A percentile compares a stretch with the other conserved stretches of the same genome.
Conservation (phyloP, 2,888 invertebrate species). For the Heteropelma amictum region DNA sequence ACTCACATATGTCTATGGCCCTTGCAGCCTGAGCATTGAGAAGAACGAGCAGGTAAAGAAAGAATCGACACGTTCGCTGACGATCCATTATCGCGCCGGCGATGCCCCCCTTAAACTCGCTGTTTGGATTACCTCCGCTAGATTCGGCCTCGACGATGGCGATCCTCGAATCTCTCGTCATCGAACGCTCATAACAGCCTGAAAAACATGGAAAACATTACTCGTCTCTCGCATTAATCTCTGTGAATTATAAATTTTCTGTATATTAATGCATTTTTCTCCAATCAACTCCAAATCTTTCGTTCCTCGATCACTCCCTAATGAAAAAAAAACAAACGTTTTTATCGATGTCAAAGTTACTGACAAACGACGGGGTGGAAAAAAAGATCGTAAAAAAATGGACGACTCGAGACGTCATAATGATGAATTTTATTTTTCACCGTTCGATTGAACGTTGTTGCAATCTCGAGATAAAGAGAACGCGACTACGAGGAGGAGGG, state of each 20-base stretch:
- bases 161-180: constrained; percentile 72
- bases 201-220: constrained; percentile 56
- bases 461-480: no score
- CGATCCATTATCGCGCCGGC: constrained; percentile 69
- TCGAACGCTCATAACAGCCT: constrained; percentile 76
- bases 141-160: constrained; percentile 41
- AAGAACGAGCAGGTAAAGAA: constrained; percentile 69
- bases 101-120: constrained; percentile 22
- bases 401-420: no score
- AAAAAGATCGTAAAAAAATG: no score
- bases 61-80: constrained; percentile 71
- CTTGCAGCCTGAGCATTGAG: constrained; percentile 68
- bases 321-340: background rate
- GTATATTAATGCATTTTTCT: no score
- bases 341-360: background rate
- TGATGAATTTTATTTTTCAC: no score
- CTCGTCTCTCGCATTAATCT: background rate
- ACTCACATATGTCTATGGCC: constrained; percentile 77
- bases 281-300: no score
- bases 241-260: no score
- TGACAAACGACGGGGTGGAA: background rate
- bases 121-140: constrained; percentile 12
- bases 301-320: no score
- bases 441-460: no score
- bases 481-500: background rate